Conservation (phyloP, 1,140 invertebrate genomes). For the Epicauta chinensis region DNA sequence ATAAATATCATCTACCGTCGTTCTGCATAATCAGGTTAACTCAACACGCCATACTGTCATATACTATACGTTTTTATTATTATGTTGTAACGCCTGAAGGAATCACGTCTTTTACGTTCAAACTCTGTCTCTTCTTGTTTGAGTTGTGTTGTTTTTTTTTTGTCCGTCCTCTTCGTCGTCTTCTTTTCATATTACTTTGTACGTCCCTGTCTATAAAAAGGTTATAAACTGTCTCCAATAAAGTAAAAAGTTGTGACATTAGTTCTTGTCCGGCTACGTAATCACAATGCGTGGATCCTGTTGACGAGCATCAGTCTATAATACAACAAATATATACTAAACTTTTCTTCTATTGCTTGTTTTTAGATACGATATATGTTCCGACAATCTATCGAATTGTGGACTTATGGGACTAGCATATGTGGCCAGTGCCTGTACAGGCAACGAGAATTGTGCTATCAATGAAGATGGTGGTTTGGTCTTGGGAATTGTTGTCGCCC, state of each 20-base stretch:
- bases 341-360: slow-evolving; percentile 16
- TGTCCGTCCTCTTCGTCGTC: background rate
- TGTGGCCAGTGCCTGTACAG: slow-evolving; percentile 58
- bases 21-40: too few relatives aligned
- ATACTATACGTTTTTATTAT: slow-evolving; percentile 4
- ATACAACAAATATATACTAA: background rate
- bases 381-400: slow-evolving; percentile 50
- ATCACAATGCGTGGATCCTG: too few relatives aligned
- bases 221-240: slow-evolving; percentile 15
- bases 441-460: slow-evolving; percentile 55
- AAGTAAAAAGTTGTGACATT: background rate
- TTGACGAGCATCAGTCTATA: too few relatives aligned
- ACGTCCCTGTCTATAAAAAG: background rate
- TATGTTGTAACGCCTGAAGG: slow-evolving; percentile 14
- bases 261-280: too few relatives aligned
- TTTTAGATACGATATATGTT: slow-evolving; percentile 38
- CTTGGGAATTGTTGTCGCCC: slow-evolving; percentile 60
- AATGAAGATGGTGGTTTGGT: slow-evolving; percentile 63
- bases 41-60: too few relatives aligned
- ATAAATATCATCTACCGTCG: too few relatives aligned
- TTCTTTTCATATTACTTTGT: too few relatives aligned
- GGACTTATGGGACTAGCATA: slow-evolving; percentile 60
- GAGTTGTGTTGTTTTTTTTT: slow-evolving; percentile 1
- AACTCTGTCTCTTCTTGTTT: too few relatives aligned
- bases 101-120: slow-evolving; percentile 3